Evolutionary conservation across 2,113 vertebrate species (phyloP), one percentile per base, ranked within the genome.

Genomic region (Anarrhichthys ocellatus): DNA sequence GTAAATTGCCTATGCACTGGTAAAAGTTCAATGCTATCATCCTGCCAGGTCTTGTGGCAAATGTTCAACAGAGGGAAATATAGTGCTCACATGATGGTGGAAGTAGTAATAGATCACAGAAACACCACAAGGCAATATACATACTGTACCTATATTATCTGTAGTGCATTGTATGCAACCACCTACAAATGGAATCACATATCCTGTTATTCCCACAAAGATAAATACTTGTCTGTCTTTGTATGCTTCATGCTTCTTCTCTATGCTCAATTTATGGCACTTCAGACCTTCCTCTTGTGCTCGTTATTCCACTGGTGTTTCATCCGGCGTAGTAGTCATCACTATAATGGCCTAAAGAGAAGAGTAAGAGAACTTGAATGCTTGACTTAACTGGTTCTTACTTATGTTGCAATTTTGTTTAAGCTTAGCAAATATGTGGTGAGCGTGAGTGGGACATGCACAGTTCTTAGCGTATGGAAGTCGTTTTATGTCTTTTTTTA

Each of bases 271-370:
- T 65, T 32, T 27, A 3, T 68, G 8, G 3, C 32, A 64, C 15
- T 69, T 63, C 40, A 68, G 52, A 29, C 24, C 38, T 48, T 84
- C 76, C 14, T 64, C 64, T 40, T 76, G 50, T 65, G 7, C 9
- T 61, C 15, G 4, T 77, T 52, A 85, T 70, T 93, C 83, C 66
- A 9, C 76, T 34, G 79, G 46, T 10, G 6, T 63, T 84, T 86
- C 67, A 61, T 52, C n/a, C 0, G 40, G 4, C 0, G 22, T 18
- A 14, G 75, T 6, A 1, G 74, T 83, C 85, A 90, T 86, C 78
- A 89, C 6, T 4, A 93, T 6, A 56, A 80, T 22, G 46, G 77
- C 79, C 92, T 93, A 4, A n/a, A 72, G 9, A 85, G 38, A 83
- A 24, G 24, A 84, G 6, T 80, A 58, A 64, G 10, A 81, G 9